Conservation (phyloP, 2,797 vertebrate genomes). For the Acipenser ruthenus region DNA sequence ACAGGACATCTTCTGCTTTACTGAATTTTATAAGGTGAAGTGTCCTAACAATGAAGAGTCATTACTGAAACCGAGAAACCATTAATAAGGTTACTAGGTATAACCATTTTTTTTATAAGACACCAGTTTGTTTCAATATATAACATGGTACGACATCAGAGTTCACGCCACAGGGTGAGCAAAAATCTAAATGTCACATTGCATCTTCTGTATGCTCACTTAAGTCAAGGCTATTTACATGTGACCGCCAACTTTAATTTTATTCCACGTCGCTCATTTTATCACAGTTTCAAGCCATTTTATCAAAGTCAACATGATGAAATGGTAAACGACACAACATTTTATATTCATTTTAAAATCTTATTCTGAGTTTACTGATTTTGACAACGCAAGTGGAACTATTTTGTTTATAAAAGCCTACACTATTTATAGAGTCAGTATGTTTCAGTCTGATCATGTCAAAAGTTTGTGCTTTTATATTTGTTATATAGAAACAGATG, state of each 20-base stretch:
- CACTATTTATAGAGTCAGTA: too few relatives aligned
- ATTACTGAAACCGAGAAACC: not conserved
- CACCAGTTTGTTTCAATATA: constrained; percentile 1
- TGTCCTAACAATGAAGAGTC: constrained; percentile 8
- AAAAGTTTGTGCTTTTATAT: too few relatives aligned
- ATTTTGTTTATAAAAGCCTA: too few relatives aligned
- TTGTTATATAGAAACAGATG: too few relatives aligned
- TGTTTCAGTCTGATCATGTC: too few relatives aligned
- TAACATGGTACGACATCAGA: not conserved
- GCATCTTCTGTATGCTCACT: constrained; percentile 3
- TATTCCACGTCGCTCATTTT: constrained; percentile 16
- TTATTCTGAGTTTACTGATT: too few relatives aligned
- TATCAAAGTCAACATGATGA: not conserved
- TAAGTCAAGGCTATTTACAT: constrained; percentile 5
- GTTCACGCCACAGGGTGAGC: constrained; percentile 7
- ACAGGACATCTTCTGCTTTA: constrained; percentile 9
- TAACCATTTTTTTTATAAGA: not conserved
- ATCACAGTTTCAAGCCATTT: not conserved
- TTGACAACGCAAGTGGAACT: too few relatives aligned
- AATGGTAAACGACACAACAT: not conserved
- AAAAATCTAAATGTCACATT: constrained; percentile 4
- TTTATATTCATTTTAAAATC: not conserved
- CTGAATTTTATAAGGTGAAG: constrained; percentile 40
- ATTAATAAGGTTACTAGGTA: not conserved
- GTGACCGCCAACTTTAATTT: constrained; percentile 11